A percentile compares a stretch with the other conserved stretches of the same genome.
These are phyloP conservation scores for Leptodactylus fuscus DNA, from an alignment of 2,113 vertebrate genomes.

Conservation along the genomic window DNA sequence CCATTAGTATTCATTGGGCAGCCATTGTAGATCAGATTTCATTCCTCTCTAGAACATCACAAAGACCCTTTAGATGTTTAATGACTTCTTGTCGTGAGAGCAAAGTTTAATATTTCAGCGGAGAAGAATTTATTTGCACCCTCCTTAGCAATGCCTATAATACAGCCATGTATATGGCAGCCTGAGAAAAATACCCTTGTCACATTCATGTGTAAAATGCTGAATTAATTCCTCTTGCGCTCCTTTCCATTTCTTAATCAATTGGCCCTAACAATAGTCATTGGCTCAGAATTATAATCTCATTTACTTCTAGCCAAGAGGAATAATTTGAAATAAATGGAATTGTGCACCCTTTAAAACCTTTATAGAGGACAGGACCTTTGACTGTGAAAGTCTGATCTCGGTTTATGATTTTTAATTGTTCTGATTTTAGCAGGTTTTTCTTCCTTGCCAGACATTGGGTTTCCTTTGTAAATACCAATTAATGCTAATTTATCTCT, in stretches of 20 bases:
- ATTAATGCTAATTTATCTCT: conserved; percentile 20
- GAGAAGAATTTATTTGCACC: neutral
- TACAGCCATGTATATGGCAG: neutral
- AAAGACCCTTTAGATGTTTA: neutral
- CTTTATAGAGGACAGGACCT: conserved; percentile 52
- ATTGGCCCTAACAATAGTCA: conserved; percentile 23
- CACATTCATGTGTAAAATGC: neutral
- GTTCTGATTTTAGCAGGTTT: neutral
- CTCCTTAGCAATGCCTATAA: neutral
- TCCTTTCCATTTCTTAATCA: conserved; percentile 47
- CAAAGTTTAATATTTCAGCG: no score
- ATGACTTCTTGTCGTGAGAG: no score
- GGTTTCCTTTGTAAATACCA: conserved; percentile 15
- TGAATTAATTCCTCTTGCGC: neutral
- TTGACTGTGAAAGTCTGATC: conserved; percentile 34
- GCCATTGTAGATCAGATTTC: neutral
- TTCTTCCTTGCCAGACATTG: neutral
- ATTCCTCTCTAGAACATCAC: neutral
- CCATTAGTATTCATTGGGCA: no score
- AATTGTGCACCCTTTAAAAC: conserved; percentile 36
- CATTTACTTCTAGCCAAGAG: conserved; percentile 34
- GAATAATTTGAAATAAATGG: conserved; percentile 52
- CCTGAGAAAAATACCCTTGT: neutral
- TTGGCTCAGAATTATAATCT: conserved; percentile 48
- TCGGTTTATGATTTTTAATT: conserved; percentile 43